A percentile compares a stretch with the other conserved stretches of the same genome.
These are phyloP conservation scores for Drosophila monieri DNA, from an alignment of 2,888 invertebrate genomes.

Conservation along the genomic window DNA sequence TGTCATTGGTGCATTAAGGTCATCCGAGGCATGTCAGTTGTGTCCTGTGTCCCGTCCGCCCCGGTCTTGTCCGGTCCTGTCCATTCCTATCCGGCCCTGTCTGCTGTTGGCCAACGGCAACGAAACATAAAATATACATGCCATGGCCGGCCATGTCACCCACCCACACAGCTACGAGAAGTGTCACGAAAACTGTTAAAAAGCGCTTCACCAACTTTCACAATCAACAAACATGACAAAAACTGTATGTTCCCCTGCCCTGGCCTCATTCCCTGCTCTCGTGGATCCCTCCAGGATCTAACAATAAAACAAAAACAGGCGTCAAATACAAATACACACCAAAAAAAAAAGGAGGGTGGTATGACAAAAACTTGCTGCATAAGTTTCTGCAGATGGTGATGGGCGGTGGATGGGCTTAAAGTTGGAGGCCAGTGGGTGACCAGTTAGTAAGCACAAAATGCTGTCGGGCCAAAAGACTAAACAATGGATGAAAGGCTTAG, in stretches of 20 bases:
- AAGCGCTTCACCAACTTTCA: constrained; percentile 76
- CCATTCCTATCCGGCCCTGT: too few species aligned
- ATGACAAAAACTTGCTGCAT: constrained; percentile 51
- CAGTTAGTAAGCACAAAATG: constrained; percentile 57
- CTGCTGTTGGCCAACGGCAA: constrained; percentile 24
- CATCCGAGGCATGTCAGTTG: constrained; percentile 45
- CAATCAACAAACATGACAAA: constrained; percentile 78
- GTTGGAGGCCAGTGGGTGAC: constrained; percentile 28
- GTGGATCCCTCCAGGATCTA: constrained; percentile 1
- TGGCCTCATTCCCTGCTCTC: constrained; percentile 13
- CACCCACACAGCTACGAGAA: constrained; percentile 29
- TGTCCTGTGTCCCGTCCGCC: constrained; percentile 32
- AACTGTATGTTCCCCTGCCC: constrained; percentile 53
- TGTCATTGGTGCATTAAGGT: constrained; percentile 43
- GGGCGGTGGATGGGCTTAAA: constrained; percentile 9
- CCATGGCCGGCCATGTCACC: constrained; percentile 22
- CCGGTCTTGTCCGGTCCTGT: constrained; percentile 19
- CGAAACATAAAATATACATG: constrained; percentile 42
- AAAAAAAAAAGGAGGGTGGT: neutral
- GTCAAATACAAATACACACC: constrained; percentile 60
- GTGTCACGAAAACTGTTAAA: constrained; percentile 74
- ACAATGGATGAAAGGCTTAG: constrained; percentile 26
- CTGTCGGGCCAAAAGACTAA: constrained; percentile 42
- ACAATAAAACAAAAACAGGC: constrained; percentile 59
- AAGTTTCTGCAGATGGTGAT: constrained; percentile 37